Evolutionary conservation across 23 tunicate genomes (phyloP).

Genomic region (Trididemnum clinides): DNA sequence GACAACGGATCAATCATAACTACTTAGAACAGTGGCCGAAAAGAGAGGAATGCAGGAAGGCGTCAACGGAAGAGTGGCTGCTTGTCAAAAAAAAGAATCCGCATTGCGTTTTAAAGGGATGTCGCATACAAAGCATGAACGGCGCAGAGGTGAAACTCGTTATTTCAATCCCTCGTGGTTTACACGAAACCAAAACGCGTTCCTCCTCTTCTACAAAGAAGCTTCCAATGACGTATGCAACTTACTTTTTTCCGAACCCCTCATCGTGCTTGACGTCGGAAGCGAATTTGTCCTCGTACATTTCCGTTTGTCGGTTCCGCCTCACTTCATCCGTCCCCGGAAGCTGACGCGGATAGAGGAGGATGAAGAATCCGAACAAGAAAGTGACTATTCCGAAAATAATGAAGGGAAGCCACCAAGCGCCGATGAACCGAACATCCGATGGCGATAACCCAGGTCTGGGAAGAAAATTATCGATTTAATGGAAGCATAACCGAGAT

Average conservation of each 20-base stretch:
- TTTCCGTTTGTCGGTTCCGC: conserved; percentile 61
- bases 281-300: conserved; percentile 62
- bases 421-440: conserved; percentile 65
- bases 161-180: no score
- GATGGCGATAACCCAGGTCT: conserved; percentile 43
- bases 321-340: conserved; percentile 88
- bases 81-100: no score
- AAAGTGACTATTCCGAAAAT: conserved; percentile 65
- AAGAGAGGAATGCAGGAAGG: no score
- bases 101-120: no score
- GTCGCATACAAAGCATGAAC: no score
- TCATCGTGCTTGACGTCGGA: conserved; percentile 39
- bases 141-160: no score
- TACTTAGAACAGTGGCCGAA: no score
- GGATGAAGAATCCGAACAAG: conserved; percentile 55
- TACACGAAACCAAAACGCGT: no score
- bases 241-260: conserved; percentile 80
- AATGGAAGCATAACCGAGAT: no score
- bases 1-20: no score
- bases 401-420: conserved; percentile 88
- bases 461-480: not conserved
- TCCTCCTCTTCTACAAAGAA: not conserved
- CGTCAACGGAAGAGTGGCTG: no score
- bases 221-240: no score
- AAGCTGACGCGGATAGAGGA: conserved; percentile 79